These are phyloP conservation scores for Apis dorsata DNA, from an alignment of 1,140 invertebrate species.

Conservation along the genomic window DNA sequence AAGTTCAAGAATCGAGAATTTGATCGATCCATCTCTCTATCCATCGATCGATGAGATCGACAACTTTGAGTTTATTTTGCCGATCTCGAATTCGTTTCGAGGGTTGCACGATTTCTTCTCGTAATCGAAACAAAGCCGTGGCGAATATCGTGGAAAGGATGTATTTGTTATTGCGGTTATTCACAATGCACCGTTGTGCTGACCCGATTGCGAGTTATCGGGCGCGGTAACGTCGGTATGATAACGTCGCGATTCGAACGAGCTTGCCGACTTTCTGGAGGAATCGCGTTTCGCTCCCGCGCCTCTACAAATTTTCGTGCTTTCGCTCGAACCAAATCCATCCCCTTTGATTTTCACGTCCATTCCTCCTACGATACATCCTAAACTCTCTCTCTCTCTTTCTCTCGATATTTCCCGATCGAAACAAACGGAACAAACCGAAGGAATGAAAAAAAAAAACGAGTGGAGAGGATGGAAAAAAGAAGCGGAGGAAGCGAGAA, in stretches of 20 bases:
- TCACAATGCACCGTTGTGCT: slow-evolving; percentile 61
- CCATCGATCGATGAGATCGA: not conserved
- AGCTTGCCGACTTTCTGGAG: not conserved
- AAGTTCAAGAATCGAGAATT: not conserved
- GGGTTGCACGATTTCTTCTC: too few species aligned
- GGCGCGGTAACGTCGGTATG: slow-evolving; percentile 37
- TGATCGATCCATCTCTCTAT: not conserved
- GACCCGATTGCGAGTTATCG: slow-evolving; percentile 63
- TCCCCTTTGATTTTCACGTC: not conserved
- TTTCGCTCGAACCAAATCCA: not conserved
- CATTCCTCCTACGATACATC: not conserved
- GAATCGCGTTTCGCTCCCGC: not conserved
- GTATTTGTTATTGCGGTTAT: not conserved
- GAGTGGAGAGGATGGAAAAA: not conserved
- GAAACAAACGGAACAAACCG: not conserved
- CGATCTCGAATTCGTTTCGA: too few species aligned
- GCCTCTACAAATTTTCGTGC: not conserved
- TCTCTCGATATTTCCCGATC: not conserved
- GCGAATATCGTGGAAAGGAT: not conserved
- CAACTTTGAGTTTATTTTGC: too few species aligned
- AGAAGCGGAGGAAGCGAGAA: not conserved
- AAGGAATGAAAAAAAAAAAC: not conserved
- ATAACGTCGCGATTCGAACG: slow-evolving; percentile 50
- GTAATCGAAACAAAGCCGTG: not conserved
- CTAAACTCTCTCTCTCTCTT: not conserved